A percentile compares a stretch with the other conserved stretches of the same genome.
phyloP scores from a whole-genome alignment of 2,113 vertebrate species.

The Xiphophorus hellerii region DNA sequence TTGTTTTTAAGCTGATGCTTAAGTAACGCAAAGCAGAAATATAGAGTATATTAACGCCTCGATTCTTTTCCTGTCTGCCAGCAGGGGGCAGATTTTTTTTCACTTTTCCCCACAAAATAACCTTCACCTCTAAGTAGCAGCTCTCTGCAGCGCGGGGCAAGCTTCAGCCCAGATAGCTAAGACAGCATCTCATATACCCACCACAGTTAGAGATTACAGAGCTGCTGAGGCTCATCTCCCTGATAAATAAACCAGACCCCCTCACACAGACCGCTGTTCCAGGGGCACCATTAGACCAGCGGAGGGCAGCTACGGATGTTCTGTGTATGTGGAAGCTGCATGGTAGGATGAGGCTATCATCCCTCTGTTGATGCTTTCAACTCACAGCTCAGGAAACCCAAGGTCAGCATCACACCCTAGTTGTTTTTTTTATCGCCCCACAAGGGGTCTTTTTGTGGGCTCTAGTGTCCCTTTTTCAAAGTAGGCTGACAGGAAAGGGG shows the following conservation, averaged over 20 bases:
- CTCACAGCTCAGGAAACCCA: slow-evolving; percentile 10
- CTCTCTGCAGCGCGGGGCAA: slow-evolving; percentile 8
- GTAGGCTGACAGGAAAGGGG: too few species aligned
- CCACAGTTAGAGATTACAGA: slow-evolving; percentile 23
- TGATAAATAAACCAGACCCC: slow-evolving; percentile 7
- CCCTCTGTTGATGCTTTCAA: slow-evolving; percentile 13
- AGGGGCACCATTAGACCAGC: neutral
- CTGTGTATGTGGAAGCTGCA: neutral
- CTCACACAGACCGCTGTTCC: slow-evolving; percentile 17
- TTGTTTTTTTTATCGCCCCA: neutral
- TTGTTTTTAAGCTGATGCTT: too few species aligned
- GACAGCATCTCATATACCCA: slow-evolving; percentile 8
- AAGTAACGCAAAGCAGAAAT: too few species aligned
- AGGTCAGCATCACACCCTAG: slow-evolving; percentile 34
- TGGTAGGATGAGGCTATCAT: neutral
- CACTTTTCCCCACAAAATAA: slow-evolving; percentile 2
- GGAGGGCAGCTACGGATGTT: neutral
- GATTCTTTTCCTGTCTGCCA: slow-evolving; percentile 18
- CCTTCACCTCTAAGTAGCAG: slow-evolving; percentile 11
- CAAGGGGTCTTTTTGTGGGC: too few species aligned
- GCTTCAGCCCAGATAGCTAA: slow-evolving; percentile 9
- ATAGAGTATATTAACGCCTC: too few species aligned
- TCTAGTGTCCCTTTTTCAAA: too few species aligned
- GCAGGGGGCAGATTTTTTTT: slow-evolving; percentile 54
- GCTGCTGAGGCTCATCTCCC: neutral